Evolutionary conservation across 2,888 invertebrate genomes (phyloP), one percentile per base, ranked within the genome.

Genomic region (Archaeoteleia sp.): DNA sequence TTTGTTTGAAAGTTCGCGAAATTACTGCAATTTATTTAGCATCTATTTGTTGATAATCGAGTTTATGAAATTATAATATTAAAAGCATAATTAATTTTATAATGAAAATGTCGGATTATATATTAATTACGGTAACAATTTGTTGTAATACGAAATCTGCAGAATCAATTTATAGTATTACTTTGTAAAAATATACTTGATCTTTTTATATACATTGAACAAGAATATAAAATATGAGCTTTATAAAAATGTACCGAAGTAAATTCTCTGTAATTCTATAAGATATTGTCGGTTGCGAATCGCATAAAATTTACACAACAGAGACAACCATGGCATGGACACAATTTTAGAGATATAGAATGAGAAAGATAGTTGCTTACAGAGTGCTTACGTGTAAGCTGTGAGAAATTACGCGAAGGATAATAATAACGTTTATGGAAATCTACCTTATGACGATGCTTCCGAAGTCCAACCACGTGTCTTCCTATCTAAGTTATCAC

Each of bases 381-480:
- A 8, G 23, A 13, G 17, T 40, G 15, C 25, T 46, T n/a, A n/a
- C 73, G 74, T 73, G 76, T 81, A 80, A 82, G 79, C 78, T 74
- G 72, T 70, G 72, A 72, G 71, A 78, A 80, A 79, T 80, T 81
- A 81, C 77, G 77, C 78, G 78, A 73, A 70, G 78, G 78, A 80
- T 78, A 78, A 76, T 74, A 73, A 70, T 63, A 49, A 34, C 49
- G 35, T 29, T 49, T 35, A 49, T 65, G 29, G 58, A 69, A 70
- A 74, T 75, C 72, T 43, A 71, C 70, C 66, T 55, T 63, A 32
- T 65, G 55, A 45, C 65, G 49, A 66, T 35, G 25, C 42, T 55
- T 68, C 66, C 54, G 67, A 70, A 73, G 77, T 67, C 73, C 49
- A 72, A 53, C 72, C 40, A 72, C 67, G 67, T 70, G 58, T 51